phyloP scores from a whole-genome alignment of 2,888 invertebrate genomes.

The Diaphora mendica region DNA sequence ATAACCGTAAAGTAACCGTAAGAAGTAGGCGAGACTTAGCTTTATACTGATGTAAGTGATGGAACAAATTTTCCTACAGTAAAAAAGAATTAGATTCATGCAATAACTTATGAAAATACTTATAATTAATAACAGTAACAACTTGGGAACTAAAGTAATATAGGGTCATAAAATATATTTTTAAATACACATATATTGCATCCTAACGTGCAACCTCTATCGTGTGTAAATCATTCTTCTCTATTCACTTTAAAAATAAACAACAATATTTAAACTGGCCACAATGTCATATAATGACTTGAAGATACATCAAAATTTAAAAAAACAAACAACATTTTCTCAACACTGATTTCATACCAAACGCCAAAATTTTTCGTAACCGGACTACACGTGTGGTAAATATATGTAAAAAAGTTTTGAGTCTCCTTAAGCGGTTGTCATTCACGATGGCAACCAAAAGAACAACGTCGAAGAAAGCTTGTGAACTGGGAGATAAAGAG shows the following conservation, averaged over 20 bases:
- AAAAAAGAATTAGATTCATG: neutral
- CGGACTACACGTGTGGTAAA: slow-evolving; percentile 58
- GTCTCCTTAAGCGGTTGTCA: slow-evolving; percentile 54
- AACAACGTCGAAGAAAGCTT: slow-evolving; percentile 55
- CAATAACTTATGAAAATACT: too few species aligned
- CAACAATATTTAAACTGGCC: slow-evolving; percentile 7
- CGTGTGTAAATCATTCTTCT: neutral
- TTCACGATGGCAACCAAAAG: slow-evolving; percentile 61
- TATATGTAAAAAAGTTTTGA: slow-evolving; percentile 62
- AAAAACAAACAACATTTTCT: slow-evolving; percentile 35
- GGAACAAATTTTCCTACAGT: neutral
- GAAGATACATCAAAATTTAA: slow-evolving; percentile 28
- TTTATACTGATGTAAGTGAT: neutral
- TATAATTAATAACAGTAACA: too few species aligned
- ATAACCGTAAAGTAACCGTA: slow-evolving; percentile 22
- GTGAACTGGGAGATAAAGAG: slow-evolving; percentile 60
- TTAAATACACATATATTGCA: neutral
- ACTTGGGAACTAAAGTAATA: neutral
- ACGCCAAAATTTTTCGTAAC: slow-evolving; percentile 70
- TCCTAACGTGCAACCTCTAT: neutral
- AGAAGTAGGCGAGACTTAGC: slow-evolving; percentile 27
- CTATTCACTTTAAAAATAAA: slow-evolving; percentile 12
- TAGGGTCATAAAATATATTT: neutral
- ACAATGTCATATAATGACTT: slow-evolving; percentile 16
- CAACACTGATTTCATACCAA: slow-evolving; percentile 37